These are phyloP conservation scores for Balanococcus diminutus DNA, from an alignment of 2,888 invertebrate species.

Conservation along the genomic window DNA sequence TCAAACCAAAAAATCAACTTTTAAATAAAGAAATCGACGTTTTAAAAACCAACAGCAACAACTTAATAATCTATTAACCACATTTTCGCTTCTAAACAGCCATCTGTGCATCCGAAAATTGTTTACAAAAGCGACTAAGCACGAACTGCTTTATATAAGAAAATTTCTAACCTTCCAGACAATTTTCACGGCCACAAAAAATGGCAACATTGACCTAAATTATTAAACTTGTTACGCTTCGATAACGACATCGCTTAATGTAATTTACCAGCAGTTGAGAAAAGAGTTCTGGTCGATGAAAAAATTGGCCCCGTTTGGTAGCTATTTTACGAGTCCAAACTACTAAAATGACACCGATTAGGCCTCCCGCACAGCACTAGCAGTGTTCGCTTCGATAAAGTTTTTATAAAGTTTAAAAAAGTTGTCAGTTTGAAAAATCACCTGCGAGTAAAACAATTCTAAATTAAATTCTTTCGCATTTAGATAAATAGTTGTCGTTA, in stretches of 20 bases:
- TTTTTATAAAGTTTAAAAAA: slow-evolving; percentile 16
- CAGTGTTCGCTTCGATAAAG: background rate
- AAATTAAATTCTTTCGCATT: slow-evolving; percentile 16
- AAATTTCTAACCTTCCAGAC: too few species aligned
- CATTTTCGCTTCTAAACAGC: too few species aligned
- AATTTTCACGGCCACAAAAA: background rate
- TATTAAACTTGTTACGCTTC: background rate
- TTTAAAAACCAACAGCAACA: too few species aligned
- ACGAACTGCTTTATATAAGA: too few species aligned
- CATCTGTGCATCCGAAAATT: too few species aligned
- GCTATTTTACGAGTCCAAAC: background rate
- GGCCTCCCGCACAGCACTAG: background rate
- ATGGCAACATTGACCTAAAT: background rate
- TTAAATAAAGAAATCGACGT: too few species aligned
- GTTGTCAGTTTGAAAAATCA: slow-evolving; percentile 21
- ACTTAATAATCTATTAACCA: too few species aligned
- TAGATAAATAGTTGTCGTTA: slow-evolving; percentile 28
- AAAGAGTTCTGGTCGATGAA: background rate
- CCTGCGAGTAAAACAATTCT: slow-evolving; percentile 26
- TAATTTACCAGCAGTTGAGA: background rate
- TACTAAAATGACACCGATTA: background rate
- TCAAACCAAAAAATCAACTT: too few species aligned
- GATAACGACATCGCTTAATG: background rate
- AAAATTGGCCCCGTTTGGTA: background rate
- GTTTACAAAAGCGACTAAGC: too few species aligned